Percentiles rank a stretch among this genome's conserved stretches.
These are phyloP conservation scores for Bombus superbus DNA, from an alignment of 1,140 invertebrate species.

Conservation along the genomic window DNA sequence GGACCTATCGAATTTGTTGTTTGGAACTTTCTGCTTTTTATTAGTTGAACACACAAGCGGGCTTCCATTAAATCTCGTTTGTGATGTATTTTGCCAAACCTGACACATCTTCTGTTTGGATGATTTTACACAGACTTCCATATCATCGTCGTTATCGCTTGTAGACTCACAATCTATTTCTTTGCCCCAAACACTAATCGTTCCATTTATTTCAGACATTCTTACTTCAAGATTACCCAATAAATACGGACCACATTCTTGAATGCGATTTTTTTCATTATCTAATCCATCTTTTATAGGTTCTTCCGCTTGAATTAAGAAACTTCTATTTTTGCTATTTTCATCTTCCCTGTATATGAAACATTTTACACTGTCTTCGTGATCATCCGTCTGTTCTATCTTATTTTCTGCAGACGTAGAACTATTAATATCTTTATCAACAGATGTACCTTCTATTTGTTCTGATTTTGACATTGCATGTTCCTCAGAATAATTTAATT, in stretches of 20 bases:
- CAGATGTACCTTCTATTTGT: conserved; percentile 2
- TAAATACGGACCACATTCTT: conserved; percentile 79
- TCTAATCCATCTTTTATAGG: conserved; percentile 48
- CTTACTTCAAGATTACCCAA: conserved; percentile 80
- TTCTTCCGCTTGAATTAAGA: conserved; percentile 78
- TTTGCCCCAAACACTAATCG: conserved; percentile 81
- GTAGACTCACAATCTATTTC: conserved; percentile 67
- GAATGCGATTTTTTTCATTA: conserved; percentile 59
- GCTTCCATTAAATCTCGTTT: conserved; percentile 55
- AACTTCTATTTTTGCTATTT: conserved; percentile 75
- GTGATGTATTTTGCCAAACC: conserved; percentile 66
- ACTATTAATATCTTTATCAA: conserved; percentile 24
- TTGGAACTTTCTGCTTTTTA: conserved; percentile 66
- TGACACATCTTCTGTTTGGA: conserved; percentile 21
- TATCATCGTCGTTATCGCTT: conserved; percentile 60
- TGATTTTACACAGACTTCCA: conserved; percentile 53
- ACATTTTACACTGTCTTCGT: conserved; percentile 73
- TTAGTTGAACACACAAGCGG: conserved; percentile 65
- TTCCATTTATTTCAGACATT: conserved; percentile 80
- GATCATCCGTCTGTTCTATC: conserved; percentile 50
- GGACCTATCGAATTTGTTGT: conserved; percentile 45
- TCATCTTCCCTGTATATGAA: conserved; percentile 78
- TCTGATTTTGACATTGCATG: conserved; percentile 1
- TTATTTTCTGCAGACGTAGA: conserved; percentile 46
- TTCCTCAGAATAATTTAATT: conserved; percentile 31